phyloP scores from a whole-genome alignment of 2,797 vertebrate species.

The Australoheros facetus region DNA sequence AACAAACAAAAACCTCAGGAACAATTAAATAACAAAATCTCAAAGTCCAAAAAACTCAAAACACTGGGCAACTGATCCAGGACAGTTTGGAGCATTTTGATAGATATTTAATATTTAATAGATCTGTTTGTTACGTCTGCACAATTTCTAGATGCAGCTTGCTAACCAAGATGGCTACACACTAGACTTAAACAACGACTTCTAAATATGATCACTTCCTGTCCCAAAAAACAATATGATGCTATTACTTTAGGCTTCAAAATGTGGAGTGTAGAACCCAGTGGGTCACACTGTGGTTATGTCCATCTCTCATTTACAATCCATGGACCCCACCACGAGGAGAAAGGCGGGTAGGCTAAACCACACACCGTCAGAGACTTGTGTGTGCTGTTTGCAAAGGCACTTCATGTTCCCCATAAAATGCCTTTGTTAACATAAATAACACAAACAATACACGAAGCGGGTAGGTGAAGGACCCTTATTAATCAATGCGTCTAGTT shows the following conservation, averaged over 20 bases:
- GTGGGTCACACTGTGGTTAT: no score
- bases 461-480: background rate
- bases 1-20: no score
- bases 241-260: background rate
- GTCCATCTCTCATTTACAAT: background rate
- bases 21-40: no score
- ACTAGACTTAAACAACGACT: no score
- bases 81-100: background rate
- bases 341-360: background rate
- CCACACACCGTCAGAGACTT: background rate
- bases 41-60: no score
- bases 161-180: background rate
- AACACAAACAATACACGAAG: rapidly evolving
- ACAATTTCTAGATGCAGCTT: background rate
- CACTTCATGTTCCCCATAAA: background rate
- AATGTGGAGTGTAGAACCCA: background rate
- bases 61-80: no score
- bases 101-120: background rate
- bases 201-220: background rate
- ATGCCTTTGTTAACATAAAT: background rate
- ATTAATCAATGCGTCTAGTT: background rate
- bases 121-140: background rate
- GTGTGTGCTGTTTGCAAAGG: background rate
- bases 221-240: background rate
- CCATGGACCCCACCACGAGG: background rate